Base-by-base conservation (phyloP, 2,113 vertebrate species). In the Nicator chloris region DNA sequence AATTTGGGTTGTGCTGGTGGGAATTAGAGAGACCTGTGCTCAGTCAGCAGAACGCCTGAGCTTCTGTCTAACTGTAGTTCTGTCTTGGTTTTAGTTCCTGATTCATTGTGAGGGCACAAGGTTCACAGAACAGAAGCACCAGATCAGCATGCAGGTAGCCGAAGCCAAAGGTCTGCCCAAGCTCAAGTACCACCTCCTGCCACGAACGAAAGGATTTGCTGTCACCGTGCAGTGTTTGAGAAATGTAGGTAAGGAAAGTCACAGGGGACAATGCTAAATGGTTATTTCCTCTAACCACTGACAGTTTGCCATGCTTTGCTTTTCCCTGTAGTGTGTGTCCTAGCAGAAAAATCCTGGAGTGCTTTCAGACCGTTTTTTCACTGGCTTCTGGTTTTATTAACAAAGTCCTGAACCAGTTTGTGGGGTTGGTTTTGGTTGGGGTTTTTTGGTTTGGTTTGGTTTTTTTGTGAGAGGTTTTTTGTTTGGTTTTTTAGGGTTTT, bases 101-200 rank as follows among this genome's bases (percentile, higher is more conserved):
- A 98, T 99, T 79, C 98, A 98, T 89, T 99, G 99, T 8, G 99
- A 99, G 94, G 99, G 99, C 86, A 99, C 99, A 0, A 99, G 99
- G 49, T 99, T 99, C 97, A 99, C 99, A 2, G 98, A 98, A 78
- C 98, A 99, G 98, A 99, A 99, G 90, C 99, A 99, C 92, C 96
- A 98, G 94, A 97, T 99, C 96, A 99, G 99, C 97, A 99, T 99
- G 99, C 98, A 99, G 96, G 99, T 99, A 80, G 99, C 99, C 1
- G 98, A 98, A 92, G 98, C 98, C 91, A 99, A 99, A 98, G 99
- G 99, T 68, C 97, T 99, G 69, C 99, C 99, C 63, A 98, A 98
- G 94, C 99, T 99, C 63, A 99, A 99, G 96, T 96, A 99, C 92
- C 99, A 99, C 86, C 98, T 99, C 22, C 97, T 99, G 91, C 99